Evolutionary conservation across 1,140 invertebrate genomes (phyloP).

Genomic region (Drosophila bipectinata): DNA sequence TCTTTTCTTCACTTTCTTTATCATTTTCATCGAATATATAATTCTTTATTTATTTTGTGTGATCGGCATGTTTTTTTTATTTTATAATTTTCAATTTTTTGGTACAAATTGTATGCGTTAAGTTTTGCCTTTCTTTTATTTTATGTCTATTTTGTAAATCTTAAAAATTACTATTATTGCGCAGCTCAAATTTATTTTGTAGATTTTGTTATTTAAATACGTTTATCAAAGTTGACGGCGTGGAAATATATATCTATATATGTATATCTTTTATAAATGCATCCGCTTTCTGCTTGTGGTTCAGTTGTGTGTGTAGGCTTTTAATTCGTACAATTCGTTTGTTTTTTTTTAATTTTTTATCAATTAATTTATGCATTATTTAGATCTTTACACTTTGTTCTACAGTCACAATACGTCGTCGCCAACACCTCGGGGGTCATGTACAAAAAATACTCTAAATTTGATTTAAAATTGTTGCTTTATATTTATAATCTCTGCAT

Average conservation of each 20-base stretch:
- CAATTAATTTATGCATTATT: slow-evolving; percentile 38
- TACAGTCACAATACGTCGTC: slow-evolving; percentile 8
- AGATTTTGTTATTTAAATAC: slow-evolving; percentile 47
- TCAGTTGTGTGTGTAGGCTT: slow-evolving; percentile 46
- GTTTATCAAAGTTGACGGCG: slow-evolving; percentile 73
- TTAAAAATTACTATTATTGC: slow-evolving; percentile 76
- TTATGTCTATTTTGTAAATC: slow-evolving; percentile 75
- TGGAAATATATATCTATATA: slow-evolving; percentile 54
- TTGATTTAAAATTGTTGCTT: slow-evolving; percentile 71
- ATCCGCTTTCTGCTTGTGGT: slow-evolving; percentile 66
- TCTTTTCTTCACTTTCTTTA: slow-evolving; percentile 29
- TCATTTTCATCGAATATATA: slow-evolving; percentile 61
- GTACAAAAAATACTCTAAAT: slow-evolving; percentile 77
- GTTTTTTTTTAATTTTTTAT: background rate
- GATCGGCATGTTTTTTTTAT: slow-evolving; percentile 15
- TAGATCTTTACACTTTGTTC: slow-evolving; percentile 30
- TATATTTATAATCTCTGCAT: slow-evolving; percentile 74
- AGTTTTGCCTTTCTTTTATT: slow-evolving; percentile 42
- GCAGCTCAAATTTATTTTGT: slow-evolving; percentile 61
- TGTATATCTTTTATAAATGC: slow-evolving; percentile 58
- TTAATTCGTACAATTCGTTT: slow-evolving; percentile 50
- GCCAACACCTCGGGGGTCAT: slow-evolving; percentile 26
- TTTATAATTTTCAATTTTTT: slow-evolving; percentile 55
- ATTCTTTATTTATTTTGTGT: slow-evolving; percentile 62
- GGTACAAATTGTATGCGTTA: slow-evolving; percentile 71